Evolutionary conservation across 2,888 invertebrate species (phyloP).

Genomic region (Myopa tessellatipennis): DNA sequence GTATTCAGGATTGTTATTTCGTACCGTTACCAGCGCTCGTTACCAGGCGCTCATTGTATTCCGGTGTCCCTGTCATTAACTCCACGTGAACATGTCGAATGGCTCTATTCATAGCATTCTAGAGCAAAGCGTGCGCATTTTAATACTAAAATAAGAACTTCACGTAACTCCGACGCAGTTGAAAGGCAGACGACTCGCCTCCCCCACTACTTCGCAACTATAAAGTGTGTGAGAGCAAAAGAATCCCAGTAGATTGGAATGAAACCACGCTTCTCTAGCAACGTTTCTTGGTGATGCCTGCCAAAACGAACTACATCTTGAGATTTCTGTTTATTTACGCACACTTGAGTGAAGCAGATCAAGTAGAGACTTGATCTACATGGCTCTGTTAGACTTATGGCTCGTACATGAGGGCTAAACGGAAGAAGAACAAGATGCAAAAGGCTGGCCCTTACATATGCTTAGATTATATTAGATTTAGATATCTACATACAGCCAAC

Average conservation of each 20-base stretch:
- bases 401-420: neutral
- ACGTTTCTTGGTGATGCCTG: neutral
- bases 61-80: no score
- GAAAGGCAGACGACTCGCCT: neutral
- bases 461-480: no score
- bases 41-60: no score
- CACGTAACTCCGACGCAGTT: neutral
- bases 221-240: neutral
- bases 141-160: no score
- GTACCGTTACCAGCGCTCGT: no score
- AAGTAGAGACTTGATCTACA: constrained; percentile 38
- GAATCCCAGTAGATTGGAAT: neutral
- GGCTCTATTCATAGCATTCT: neutral
- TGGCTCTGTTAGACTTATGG: constrained; percentile 11
- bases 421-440: neutral
- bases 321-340: constrained; percentile 31
- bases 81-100: neutral
- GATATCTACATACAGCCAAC: no score
- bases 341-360: constrained; percentile 34
- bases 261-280: neutral
- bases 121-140: neutral
- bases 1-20: no score
- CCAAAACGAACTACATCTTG: constrained; percentile 8
- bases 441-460: neutral
- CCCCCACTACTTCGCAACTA: neutral